Base-by-base conservation (phyloP, 2,113 vertebrate species). In the Fukomys damarensis region DNA sequence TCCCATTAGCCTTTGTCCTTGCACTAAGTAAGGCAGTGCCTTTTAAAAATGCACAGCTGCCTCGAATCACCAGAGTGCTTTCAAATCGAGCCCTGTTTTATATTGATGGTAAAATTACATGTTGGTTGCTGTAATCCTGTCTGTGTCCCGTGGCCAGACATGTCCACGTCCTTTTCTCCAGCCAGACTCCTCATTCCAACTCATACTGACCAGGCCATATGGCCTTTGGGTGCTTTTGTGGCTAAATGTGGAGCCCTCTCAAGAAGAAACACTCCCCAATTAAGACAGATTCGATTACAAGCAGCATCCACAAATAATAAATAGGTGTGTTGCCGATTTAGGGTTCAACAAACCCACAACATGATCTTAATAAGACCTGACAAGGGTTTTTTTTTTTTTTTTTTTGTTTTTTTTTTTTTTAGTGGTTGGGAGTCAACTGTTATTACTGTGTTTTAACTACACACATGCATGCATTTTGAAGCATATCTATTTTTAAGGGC, bases 91-190 rank as follows among this genome's bases (percentile, higher is more conserved):
- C 96, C 97, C 98, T 97, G 61, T 97, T 98, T 98, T 98, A 98
- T 98, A 97, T 88, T 98, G 98, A 98, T 98, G 98, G 98, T 96
- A 97, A 98, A 99, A 98, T 98, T 98, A 98, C 98, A 98, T 91
- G 95, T 98, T 98, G 98, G 98, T 97, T 97, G 96, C 97, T 96
- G 54, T 98, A 98, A 98, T 98, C 98, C 98, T 91, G 97, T 97
- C 98, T 97, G 93, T 94, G 98, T 98, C 98, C 97, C 96, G 88
- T 86, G 97, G 81, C 79, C 38, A 14, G 76, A 81, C 63, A 0
- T 17, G 7, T 63, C 72, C 0, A 0, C 0, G 2, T 41, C 82
- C 63, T 66, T 87, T 96, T 91, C 4, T 92, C 95, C 96, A 96
- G 85, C 81, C 96, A 6, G 13, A 87, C 86, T 96, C 97, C 93